A percentile compares a stretch with the other conserved stretches of the same genome.
Evolutionary conservation across 2,888 invertebrate species (phyloP).

Genomic region (Pediacus dermestoides): DNA sequence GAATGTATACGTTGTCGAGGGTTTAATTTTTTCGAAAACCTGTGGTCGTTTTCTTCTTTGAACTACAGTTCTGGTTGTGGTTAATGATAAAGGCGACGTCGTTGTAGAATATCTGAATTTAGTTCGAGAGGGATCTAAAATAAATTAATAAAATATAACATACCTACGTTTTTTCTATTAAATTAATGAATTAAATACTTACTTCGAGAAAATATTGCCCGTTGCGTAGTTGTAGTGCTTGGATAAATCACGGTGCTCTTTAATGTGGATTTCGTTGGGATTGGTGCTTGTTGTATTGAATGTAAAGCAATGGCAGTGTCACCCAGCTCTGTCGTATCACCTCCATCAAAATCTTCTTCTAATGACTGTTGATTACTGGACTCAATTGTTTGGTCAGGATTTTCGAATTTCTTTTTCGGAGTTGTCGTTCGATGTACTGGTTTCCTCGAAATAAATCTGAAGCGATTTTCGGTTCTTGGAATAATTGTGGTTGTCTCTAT

Average conservation of each 20-base stretch:
- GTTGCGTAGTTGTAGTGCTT: background rate
- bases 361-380: slow-evolving; percentile 37
- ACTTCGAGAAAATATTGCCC: background rate
- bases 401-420: slow-evolving; percentile 19
- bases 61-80: slow-evolving; percentile 19
- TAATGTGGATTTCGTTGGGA: slow-evolving; percentile 17
- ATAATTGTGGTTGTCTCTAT: slow-evolving; percentile 16
- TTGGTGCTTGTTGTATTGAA: slow-evolving; percentile 38
- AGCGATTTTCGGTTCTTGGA: slow-evolving; percentile 23
- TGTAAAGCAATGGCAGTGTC: slow-evolving; percentile 39
- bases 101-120: slow-evolving; percentile 21
- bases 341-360: slow-evolving; percentile 27
- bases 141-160: too few relatives aligned
- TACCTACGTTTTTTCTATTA: too few relatives aligned
- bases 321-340: slow-evolving; percentile 34
- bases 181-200: too few relatives aligned
- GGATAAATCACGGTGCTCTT: background rate
- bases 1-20: slow-evolving; percentile 25
- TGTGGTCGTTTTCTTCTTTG: slow-evolving; percentile 23
- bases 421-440: slow-evolving; percentile 27
- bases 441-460: slow-evolving; percentile 31
- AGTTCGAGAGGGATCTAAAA: slow-evolving; percentile 7
- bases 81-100: slow-evolving; percentile 14
- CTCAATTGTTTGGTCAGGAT: slow-evolving; percentile 36
- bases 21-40: slow-evolving; percentile 42